These are phyloP conservation scores for Lepidurus arcticus DNA, from an alignment of 1,140 invertebrate species.

Conservation along the genomic window DNA sequence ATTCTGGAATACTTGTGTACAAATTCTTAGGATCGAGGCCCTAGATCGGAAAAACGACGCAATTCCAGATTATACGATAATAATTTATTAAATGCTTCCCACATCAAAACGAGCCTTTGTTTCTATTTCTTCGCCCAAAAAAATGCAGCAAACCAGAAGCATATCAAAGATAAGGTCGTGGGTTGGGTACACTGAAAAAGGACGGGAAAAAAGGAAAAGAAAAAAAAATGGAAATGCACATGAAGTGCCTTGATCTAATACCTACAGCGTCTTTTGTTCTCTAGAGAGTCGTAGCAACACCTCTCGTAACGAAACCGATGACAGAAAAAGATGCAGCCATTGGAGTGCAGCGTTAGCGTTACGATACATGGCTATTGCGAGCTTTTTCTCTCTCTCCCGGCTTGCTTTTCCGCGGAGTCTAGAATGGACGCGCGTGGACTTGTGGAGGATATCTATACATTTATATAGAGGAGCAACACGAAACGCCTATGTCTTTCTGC, in stretches of 20 bases:
- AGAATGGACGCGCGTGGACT: no score
- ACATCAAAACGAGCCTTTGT: background rate
- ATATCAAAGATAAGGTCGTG: background rate
- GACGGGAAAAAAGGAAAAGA: background rate
- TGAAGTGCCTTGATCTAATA: conserved; percentile 11
- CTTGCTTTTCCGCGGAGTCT: no score
- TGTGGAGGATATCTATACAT: background rate
- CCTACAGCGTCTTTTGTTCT: conserved; percentile 21
- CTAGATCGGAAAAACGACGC: no score
- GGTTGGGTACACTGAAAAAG: background rate
- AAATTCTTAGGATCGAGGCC: background rate
- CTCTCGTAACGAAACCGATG: conserved; percentile 9
- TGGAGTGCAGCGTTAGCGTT: conserved; percentile 12
- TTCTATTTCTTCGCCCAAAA: background rate
- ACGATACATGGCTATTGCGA: background rate
- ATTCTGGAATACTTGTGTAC: background rate
- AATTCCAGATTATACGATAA: no score
- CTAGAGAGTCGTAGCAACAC: conserved; percentile 10
- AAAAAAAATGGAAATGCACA: background rate
- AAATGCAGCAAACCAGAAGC: background rate
- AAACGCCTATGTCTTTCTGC: background rate
- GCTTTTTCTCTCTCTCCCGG: background rate
- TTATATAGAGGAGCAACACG: background rate
- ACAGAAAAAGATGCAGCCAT: conserved; percentile 9
- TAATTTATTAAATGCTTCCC: no score